Evolutionary conservation across 2,797 vertebrate species (phyloP), one percentile per base, ranked within the genome.

Genomic region (Petrocephalus sullivani): DNA sequence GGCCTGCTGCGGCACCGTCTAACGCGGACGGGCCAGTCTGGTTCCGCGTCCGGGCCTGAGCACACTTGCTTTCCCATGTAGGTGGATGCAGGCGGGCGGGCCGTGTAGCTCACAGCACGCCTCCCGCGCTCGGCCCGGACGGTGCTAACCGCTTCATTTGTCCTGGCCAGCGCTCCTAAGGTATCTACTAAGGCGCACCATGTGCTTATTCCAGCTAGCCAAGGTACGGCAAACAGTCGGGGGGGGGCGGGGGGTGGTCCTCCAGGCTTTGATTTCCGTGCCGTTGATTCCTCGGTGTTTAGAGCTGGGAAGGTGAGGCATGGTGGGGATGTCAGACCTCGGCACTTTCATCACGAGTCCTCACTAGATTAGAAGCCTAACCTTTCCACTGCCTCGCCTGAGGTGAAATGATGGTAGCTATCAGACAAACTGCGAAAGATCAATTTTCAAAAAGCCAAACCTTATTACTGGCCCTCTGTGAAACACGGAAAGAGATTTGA

Each of bases 301-400:
- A 78, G 56, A 33, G 67, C n/a, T n/a, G 87, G 46, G 61, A 85
- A 67, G 64, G 33, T 33, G 64, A 37, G 54, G 53, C 19, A 9
- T 56, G 19, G 51, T 41, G 78, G 58, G 49, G 12, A 60, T 28
- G 54, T 83, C 54, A 46, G 87, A 58, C 87, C 84, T 82, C 28
- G 21, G 67, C 8, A 54, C 91, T 91, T 88, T 91, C 92, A 91
- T 92, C 92, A 93, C 93, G 92, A 94, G 91, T 90, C 91, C 88
- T 90, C 87, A 90, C 90, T 90, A 93, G 91, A 94, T 93, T 92
- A 91, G 90, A 92, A 87, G 21, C 86, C 89, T 91, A 93, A 93
- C 92, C 91, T 93, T 91, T 87, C 57, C 5, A 83, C 91, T 91
- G 91, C 91, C 92, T 33, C 90, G 92, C 92, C 92, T 90, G 53